phyloP scores from a whole-genome alignment of 1,140 invertebrate genomes.

The Neotoxoptera formosana region DNA sequence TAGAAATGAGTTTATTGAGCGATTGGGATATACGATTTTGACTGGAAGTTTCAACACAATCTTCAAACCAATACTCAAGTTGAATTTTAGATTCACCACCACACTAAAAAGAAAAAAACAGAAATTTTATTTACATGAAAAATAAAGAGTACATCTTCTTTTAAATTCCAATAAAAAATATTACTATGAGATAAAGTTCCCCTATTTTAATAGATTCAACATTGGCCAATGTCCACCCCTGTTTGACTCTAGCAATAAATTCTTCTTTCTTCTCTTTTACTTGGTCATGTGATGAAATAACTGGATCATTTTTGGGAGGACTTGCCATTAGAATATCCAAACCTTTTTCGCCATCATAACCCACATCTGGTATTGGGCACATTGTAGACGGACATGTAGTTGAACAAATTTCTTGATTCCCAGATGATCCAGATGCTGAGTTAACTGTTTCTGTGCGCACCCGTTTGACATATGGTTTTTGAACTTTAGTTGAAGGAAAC shows the following conservation, averaged over 20 bases:
- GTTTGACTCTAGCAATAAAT: conserved; percentile 70
- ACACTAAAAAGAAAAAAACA: conserved; percentile 67
- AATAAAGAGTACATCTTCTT: background rate
- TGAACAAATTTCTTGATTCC: conserved; percentile 21
- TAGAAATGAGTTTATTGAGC: conserved; percentile 60
- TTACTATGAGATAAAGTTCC: conserved; percentile 88
- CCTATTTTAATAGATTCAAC: conserved; percentile 82
- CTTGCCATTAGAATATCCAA: conserved; percentile 46
- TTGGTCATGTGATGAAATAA: conserved; percentile 51
- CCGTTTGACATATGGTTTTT: conserved; percentile 52
- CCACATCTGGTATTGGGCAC: background rate
- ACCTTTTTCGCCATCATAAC: conserved; percentile 44
- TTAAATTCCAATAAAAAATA: conserved; percentile 1
- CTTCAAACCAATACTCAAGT: conserved; percentile 84
- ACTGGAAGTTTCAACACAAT: conserved; percentile 61
- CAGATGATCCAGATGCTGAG: conserved; percentile 11
- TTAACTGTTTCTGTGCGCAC: conserved; percentile 26
- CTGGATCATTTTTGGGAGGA: conserved; percentile 63
- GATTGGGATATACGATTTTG: conserved; percentile 52
- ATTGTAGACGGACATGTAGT: background rate
- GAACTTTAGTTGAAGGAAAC: conserved; percentile 50
- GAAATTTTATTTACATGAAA: background rate
- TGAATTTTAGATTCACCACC: conserved; percentile 80
- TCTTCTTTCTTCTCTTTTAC: conserved; percentile 61
- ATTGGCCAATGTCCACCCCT: conserved; percentile 81